Evolutionary conservation across 2,888 invertebrate species (phyloP), one percentile per base, ranked within the genome.

Genomic region (Ormia ochracea): DNA sequence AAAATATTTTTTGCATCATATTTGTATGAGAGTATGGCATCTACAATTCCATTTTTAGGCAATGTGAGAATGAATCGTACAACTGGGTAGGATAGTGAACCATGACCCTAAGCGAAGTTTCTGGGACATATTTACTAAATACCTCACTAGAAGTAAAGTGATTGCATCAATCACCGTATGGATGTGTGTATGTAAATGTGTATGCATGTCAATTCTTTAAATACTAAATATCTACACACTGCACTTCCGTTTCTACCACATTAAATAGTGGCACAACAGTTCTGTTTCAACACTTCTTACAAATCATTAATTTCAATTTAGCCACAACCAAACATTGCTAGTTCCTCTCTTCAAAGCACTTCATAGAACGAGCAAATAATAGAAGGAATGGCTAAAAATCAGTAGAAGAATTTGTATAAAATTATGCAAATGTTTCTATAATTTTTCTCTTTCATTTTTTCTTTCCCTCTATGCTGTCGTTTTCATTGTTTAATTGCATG

Each of bases 381-480:
- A 14, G 38, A 65, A 73, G 52, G 48, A 43, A 45, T 14, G 31
- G n/a, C 2, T 10, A 54, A 33, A n/a, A 52, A 31, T 10, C 9
- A 21, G 21, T 41, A 31, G n/a, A 4, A 43, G 54, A 28, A 66
- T 52, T 10, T 65, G 33, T 59, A 59, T 61, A 52, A 68, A 68
- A 68, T 75, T 80, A 80, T 80, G 80, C 80, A 80, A 80, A 80
- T 80, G 63, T 73, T 76, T 48, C 61, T 56, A 59, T 66, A 28
- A 38, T 21, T 68, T 54, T 50, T 52, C 43, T 14, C 7, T 45
- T 43, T 41, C 9, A 50, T 48, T 1, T 19, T 50, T 58, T 36
- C 10, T 33, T 43, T 17, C 2, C 6, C 23, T 31, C 48, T 26
- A n/a, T 48, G 36, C 36, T 36, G 68, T 26, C 41, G 52, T 56